Evolutionary conservation across 2,888 invertebrate species (phyloP), one percentile per base, ranked within the genome.

Genomic region (Alloscopus bannaensis): DNA sequence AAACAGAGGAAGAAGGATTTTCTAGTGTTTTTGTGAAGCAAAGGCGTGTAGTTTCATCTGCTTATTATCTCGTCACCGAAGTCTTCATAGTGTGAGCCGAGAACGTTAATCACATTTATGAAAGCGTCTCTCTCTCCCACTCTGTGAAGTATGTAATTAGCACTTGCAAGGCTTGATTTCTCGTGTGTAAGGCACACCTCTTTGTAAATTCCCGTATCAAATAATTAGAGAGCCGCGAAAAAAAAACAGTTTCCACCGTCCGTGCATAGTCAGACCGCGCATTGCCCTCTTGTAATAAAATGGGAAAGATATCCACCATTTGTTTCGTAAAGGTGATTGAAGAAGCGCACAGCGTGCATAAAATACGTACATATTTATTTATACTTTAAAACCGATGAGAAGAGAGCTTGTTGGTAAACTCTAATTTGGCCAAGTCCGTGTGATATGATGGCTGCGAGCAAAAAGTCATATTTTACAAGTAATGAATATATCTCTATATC

Each of bases 61-160:
- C 84, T 84, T 84, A 84, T 84, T 84, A 84, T 84, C 84, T 83
- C 84, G 84, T 84, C 84, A 84, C 75, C n/a, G 13, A 52, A 29
- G 47, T 13, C 28, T 55, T 55, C 55, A 55, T 13, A 55, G 55
- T 55, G 55, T 55, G 55, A 55, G 55, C 55, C 55, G 55, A 28
- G 76, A 82, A 81, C 82, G 83, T 84, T 85, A 83, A 85, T 85
- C 84, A 85, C 83, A 85, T 83, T 80, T 83, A 79, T 84, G 84
- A 85, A 85, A 83, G n/a, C n/a, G n/a, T n/a, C n/a, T n/a, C n/a
- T n/a, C n/a, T n/a, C n/a, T n/a, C n/a, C n/a, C 55, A 80, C 81
- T n/a, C n/a, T n/a, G 75, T 78, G 71, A 71, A 83, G 77, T 80
- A 60, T 80, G 82, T 85, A 84, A 85, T 85, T 85, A 85, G 85